phyloP scores from a whole-genome alignment of 2,797 vertebrate genomes.

The Gouania willdenowi region DNA sequence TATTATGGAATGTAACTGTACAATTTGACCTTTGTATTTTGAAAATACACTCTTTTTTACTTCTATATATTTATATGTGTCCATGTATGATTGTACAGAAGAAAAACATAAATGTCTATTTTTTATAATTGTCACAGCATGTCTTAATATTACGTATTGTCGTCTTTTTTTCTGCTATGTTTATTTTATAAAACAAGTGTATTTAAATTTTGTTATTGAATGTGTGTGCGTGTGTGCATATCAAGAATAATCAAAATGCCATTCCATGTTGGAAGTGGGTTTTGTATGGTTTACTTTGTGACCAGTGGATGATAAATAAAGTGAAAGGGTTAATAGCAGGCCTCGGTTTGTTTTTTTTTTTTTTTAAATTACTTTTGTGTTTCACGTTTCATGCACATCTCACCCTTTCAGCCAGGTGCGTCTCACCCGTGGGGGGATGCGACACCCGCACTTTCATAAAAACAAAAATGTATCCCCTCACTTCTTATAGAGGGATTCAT shows the following conservation, averaged over 20 bases:
- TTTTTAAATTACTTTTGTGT: too few relatives aligned
- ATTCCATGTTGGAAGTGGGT: slow-evolving; percentile 63
- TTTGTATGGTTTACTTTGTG: slow-evolving; percentile 66
- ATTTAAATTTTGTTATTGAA: slow-evolving; percentile 70
- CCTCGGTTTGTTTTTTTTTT: neutral
- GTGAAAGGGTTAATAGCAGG: slow-evolving; percentile 34
- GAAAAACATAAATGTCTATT: slow-evolving; percentile 92
- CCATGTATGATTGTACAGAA: slow-evolving; percentile 79
- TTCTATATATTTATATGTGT: slow-evolving; percentile 87
- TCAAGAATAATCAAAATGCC: slow-evolving; percentile 49
- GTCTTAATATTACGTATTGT: slow-evolving; percentile 64
- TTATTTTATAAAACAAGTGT: slow-evolving; percentile 55
- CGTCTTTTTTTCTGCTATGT: slow-evolving; percentile 27
- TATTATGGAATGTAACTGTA: slow-evolving; percentile 98
- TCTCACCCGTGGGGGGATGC: too few relatives aligned
- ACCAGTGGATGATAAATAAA: slow-evolving; percentile 68
- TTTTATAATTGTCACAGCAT: slow-evolving; percentile 89
- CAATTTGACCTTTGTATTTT: slow-evolving; percentile 94
- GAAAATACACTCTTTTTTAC: slow-evolving; percentile 97
- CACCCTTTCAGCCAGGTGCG: too few relatives aligned
- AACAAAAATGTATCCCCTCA: too few relatives aligned
- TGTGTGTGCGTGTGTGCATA: slow-evolving; percentile 39
- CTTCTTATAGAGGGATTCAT: too few relatives aligned
- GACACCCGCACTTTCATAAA: too few relatives aligned
- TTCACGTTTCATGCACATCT: too few relatives aligned